Evolutionary conservation across 2,888 invertebrate species (phyloP).

Genomic region (Phorcus lineatus): DNA sequence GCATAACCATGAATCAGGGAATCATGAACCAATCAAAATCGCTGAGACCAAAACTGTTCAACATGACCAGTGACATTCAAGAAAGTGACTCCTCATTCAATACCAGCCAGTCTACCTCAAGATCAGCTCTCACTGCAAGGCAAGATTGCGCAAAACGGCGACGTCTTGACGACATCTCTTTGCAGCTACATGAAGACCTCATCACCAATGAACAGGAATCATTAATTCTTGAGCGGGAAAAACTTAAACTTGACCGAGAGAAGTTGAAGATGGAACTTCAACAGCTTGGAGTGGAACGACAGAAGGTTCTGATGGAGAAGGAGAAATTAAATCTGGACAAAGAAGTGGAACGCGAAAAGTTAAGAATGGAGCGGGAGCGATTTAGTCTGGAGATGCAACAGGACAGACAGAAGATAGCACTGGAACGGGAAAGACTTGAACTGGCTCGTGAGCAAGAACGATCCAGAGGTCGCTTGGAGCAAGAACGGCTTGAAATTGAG

Average conservation of each 20-base stretch:
- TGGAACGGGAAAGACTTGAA: neutral
- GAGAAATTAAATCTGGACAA: slow-evolving; percentile 10
- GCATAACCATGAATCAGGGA: neutral
- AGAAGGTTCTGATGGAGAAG: slow-evolving; percentile 13
- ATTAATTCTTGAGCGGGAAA: neutral
- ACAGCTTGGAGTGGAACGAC: neutral
- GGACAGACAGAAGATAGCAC: neutral
- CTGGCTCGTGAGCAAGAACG: slow-evolving; percentile 11
- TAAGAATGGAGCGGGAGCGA: slow-evolving; percentile 5
- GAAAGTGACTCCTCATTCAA: neutral
- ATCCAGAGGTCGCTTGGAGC: neutral
- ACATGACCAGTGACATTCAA: neutral
- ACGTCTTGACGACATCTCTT: neutral
- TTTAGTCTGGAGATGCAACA: neutral
- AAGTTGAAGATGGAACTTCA: slow-evolving; percentile 10
- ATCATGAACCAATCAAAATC: neutral
- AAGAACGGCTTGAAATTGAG: neutral
- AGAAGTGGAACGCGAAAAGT: slow-evolving; percentile 12
- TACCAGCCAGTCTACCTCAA: neutral
- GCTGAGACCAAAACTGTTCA: neutral
- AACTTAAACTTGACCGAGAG: neutral
- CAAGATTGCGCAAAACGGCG: neutral
- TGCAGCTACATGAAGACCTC: neutral
- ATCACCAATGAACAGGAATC: neutral
- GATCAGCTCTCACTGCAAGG: neutral